Evolutionary conservation across 2,888 invertebrate genomes (phyloP).

Genomic region (Conistra vaccinii): DNA sequence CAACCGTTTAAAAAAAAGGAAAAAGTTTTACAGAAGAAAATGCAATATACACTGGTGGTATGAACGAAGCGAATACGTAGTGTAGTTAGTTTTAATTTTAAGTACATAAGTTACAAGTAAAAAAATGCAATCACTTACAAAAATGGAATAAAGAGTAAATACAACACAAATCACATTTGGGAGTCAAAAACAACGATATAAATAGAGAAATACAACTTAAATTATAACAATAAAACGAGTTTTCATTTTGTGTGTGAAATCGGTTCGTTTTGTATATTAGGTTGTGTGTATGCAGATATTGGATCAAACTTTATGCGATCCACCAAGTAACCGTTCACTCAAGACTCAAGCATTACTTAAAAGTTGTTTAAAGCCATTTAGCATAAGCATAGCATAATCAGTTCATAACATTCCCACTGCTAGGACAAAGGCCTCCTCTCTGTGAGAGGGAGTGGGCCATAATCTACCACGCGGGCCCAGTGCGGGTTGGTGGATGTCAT

Average conservation of each 20-base stretch:
- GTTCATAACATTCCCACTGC: no score
- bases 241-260: slow-evolving; percentile 26
- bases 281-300: neutral
- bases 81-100: slow-evolving; percentile 58
- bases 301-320: neutral
- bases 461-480: no score
- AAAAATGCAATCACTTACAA: slow-evolving; percentile 62
- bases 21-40: slow-evolving; percentile 39
- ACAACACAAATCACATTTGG: slow-evolving; percentile 57
- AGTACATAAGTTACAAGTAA: slow-evolving; percentile 63
- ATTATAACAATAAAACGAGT: neutral
- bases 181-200: slow-evolving; percentile 39
- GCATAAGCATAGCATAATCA: no score
- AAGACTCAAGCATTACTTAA: no score
- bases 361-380: no score
- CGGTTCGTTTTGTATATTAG: neutral
- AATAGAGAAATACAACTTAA: slow-evolving; percentile 37
- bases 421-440: no score
- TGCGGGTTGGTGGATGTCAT: no score
- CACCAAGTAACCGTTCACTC: neutral
- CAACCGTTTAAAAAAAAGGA: slow-evolving; percentile 45
- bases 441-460: no score
- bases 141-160: slow-evolving; percentile 60
- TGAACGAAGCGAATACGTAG: slow-evolving; percentile 34
- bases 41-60: slow-evolving; percentile 47